phyloP scores from a whole-genome alignment of 2,888 invertebrate species.

The Drosophila lutescens region DNA sequence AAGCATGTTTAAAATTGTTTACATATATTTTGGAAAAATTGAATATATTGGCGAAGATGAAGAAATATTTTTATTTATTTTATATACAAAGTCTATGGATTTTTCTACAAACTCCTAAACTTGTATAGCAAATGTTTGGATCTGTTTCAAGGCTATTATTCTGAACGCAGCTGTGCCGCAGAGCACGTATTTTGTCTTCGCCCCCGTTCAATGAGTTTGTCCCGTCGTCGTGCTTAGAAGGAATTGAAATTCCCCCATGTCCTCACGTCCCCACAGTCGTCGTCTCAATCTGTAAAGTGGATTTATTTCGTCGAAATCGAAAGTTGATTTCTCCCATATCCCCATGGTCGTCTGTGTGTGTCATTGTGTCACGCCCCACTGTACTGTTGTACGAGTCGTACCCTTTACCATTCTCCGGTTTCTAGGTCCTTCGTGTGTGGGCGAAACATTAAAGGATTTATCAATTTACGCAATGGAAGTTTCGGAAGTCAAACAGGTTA shows the following conservation, averaged over 20 bases:
- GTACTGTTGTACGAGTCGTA: slow-evolving; percentile 9
- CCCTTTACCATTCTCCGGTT: slow-evolving; percentile 26
- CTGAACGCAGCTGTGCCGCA: slow-evolving; percentile 13
- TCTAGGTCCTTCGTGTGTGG: slow-evolving; percentile 27
- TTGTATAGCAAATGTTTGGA: background rate
- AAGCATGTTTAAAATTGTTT: no score
- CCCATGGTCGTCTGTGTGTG: slow-evolving; percentile 29
- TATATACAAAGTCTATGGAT: background rate
- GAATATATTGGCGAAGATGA: no score
- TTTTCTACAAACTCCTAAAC: background rate
- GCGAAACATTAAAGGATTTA: slow-evolving; percentile 73
- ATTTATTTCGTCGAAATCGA: slow-evolving; percentile 77
- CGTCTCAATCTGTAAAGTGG: slow-evolving; percentile 75
- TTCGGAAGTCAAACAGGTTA: slow-evolving; percentile 36
- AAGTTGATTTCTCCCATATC: slow-evolving; percentile 67
- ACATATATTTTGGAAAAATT: background rate
- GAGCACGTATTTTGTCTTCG: slow-evolving; percentile 65
- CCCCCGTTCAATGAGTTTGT: slow-evolving; percentile 67
- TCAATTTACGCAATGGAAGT: slow-evolving; percentile 70
- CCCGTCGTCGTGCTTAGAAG: slow-evolving; percentile 64
- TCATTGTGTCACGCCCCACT: slow-evolving; percentile 29
- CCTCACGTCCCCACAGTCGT: slow-evolving; percentile 32
- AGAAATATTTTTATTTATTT: no score
- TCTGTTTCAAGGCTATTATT: slow-evolving; percentile 1
- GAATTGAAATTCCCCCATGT: slow-evolving; percentile 68